phyloP scores from a whole-genome alignment of 2,113 vertebrate genomes.

The Onychorhynchus coronatus region DNA sequence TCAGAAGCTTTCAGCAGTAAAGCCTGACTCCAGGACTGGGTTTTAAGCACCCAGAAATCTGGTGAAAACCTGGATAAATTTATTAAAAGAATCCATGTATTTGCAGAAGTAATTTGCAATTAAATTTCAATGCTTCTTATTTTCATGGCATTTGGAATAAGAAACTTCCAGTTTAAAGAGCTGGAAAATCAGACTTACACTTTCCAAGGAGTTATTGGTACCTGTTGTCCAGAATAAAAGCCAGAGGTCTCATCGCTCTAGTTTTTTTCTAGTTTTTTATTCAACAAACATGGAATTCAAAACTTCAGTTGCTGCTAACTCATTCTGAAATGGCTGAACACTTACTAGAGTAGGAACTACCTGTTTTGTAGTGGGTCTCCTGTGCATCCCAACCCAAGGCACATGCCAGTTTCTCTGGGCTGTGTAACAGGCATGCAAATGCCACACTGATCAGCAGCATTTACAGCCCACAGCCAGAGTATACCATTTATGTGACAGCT shows the following conservation, averaged over 20 bases:
- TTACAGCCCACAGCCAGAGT: not conserved
- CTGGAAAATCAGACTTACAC: not conserved
- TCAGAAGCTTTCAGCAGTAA: not conserved
- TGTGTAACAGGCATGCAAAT: not conserved
- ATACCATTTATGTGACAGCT: not conserved
- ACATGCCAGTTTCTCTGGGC: not conserved
- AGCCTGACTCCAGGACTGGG: not conserved
- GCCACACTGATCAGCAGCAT: not conserved
- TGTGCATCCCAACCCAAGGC: not conserved
- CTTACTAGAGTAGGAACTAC: not conserved
- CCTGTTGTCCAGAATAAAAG: not conserved
- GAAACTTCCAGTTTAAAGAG: not conserved
- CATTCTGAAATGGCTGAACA: not conserved
- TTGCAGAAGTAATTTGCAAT: not conserved
- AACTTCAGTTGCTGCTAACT: not conserved
- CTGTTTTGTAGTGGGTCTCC: fast-evolving
- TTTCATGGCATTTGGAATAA: not conserved
- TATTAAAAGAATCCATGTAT: not conserved
- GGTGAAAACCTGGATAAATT: not conserved
- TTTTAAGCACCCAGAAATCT: not conserved
- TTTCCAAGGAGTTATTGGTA: not conserved
- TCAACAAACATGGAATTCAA: not conserved
- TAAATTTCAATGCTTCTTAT: not conserved
- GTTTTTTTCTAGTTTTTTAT: not conserved
- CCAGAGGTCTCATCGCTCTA: not conserved